Evolutionary conservation across 2,888 invertebrate species (phyloP).

Genomic region (Limnephilus rhombicus): DNA sequence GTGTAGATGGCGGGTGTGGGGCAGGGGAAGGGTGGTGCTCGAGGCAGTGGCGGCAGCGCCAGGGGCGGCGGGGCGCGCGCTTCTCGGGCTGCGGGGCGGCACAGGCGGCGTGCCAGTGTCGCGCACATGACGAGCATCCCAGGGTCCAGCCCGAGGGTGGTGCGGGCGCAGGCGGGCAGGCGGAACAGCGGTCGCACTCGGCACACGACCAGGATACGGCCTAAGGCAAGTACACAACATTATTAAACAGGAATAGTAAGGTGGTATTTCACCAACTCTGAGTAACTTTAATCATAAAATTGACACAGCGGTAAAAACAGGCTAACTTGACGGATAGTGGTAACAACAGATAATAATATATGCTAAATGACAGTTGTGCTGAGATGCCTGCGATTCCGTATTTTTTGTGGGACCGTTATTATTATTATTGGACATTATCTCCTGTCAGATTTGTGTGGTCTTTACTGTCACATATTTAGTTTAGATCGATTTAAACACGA

Average conservation of each 20-base stretch:
- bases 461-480: too few species aligned
- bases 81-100: conserved; percentile 68
- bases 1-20: conserved; percentile 49
- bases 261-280: too few species aligned
- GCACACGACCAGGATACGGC: conserved; percentile 74
- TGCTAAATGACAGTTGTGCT: too few species aligned
- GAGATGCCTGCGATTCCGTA: too few species aligned
- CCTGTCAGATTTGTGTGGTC: too few species aligned
- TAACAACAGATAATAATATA: too few species aligned
- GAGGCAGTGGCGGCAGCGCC: conserved; percentile 64
- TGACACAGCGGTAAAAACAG: too few species aligned
- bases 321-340: too few species aligned
- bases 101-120: conserved; percentile 71
- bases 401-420: too few species aligned
- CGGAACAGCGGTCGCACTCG: conserved; percentile 72
- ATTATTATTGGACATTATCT: too few species aligned
- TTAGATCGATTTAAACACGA: too few species aligned
- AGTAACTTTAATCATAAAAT: too few species aligned
- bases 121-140: conserved; percentile 71
- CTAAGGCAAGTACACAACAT: conserved; percentile 67
- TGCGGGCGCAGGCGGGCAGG: conserved; percentile 68
- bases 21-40: conserved; percentile 59
- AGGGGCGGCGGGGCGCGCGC: conserved; percentile 65
- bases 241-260: neutral
- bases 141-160: conserved; percentile 69